Percentiles rank a stretch among this genome's conserved stretches.
phyloP scores from a whole-genome alignment of 1,140 invertebrate species.

The Orius laevigatus region DNA sequence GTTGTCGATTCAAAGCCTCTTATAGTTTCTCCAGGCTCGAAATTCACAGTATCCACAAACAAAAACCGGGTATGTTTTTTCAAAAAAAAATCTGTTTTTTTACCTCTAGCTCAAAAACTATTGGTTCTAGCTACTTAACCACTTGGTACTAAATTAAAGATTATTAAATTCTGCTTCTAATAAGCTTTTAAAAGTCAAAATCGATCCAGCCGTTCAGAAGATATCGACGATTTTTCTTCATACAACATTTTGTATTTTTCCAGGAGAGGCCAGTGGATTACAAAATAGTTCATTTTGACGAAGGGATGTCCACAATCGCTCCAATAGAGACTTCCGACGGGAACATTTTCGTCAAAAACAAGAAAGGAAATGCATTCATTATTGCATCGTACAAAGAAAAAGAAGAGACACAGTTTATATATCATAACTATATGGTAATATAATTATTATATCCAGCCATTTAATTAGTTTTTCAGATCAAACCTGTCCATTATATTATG shows the following conservation, averaged over 20 bases:
- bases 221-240: too few species aligned
- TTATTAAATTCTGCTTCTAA: too few species aligned
- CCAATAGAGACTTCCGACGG: slow-evolving; percentile 15
- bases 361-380: slow-evolving; percentile 22
- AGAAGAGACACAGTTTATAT: background rate
- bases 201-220: too few species aligned
- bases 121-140: too few species aligned
- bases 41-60: slow-evolving; percentile 50
- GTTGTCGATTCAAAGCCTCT: slow-evolving; percentile 29
- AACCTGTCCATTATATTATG: slow-evolving; percentile 30
- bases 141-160: too few species aligned
- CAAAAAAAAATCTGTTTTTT: too few species aligned
- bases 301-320: background rate
- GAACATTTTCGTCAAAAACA: slow-evolving; percentile 35
- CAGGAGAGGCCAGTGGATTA: too few species aligned
- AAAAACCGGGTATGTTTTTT: too few species aligned
- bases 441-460: background rate
- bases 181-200: too few species aligned
- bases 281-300: too few species aligned
- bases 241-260: too few species aligned
- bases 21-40: slow-evolving; percentile 51
- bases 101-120: too few species aligned
- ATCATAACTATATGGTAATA: background rate
- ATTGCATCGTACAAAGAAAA: background rate
- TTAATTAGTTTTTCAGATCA: slow-evolving; percentile 23